Conservation (phyloP, 2,888 invertebrate species). For the Volucella inflata region DNA sequence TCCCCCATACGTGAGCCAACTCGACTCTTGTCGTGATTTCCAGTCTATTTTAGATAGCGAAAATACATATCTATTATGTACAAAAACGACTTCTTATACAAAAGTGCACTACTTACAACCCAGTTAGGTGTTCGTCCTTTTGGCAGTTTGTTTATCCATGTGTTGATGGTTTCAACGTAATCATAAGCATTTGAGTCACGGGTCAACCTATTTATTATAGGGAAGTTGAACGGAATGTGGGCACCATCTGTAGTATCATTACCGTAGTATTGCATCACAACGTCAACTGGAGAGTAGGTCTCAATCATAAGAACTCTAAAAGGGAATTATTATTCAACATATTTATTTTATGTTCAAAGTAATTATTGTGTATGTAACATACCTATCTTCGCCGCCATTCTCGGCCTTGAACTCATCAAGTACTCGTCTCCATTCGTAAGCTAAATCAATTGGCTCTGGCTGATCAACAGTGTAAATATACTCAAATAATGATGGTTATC, state of each 20-base stretch:
- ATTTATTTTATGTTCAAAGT: background rate
- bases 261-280: constrained; percentile 87
- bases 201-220: constrained; percentile 85
- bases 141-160: constrained; percentile 86
- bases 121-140: constrained; percentile 86
- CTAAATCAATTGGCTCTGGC: constrained; percentile 86
- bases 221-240: constrained; percentile 88
- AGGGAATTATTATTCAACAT: background rate
- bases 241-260: constrained; percentile 84
- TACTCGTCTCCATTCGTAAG: constrained; percentile 85
- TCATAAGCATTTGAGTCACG: constrained; percentile 85
- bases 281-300: constrained; percentile 85
- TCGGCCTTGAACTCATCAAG: constrained; percentile 84
- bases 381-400: constrained; percentile 80
- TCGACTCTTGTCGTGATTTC: constrained; percentile 88
- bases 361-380: no score
- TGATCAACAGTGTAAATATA: constrained; percentile 86
- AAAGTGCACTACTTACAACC: constrained; percentile 85
- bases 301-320: constrained; percentile 86
- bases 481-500: constrained; percentile 85
- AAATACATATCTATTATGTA: background rate
- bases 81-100: constrained; percentile 7
- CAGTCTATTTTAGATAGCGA: constrained; percentile 83
- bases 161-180: constrained; percentile 84
- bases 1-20: constrained; percentile 87